Percentiles rank a stretch among this genome's conserved stretches.
Evolutionary conservation across 2,113 vertebrate species (phyloP).

Genomic region (Anseranas semipalmata): DNA sequence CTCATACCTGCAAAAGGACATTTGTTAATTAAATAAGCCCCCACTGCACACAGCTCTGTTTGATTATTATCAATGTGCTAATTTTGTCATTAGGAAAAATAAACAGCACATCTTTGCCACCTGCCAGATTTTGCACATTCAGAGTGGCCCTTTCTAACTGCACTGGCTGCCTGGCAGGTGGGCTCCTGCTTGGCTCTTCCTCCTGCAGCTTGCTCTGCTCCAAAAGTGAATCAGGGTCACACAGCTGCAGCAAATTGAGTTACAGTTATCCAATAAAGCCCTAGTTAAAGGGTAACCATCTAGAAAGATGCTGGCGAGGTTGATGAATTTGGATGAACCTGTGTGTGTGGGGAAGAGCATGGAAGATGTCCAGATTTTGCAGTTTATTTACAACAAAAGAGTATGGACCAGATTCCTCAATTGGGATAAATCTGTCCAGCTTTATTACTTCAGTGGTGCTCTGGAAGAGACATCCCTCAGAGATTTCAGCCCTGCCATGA

Average conservation of each 20-base stretch:
- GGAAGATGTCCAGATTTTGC: conserved; percentile 15
- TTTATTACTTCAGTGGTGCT: not conserved
- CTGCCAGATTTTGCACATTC: conserved; percentile 33
- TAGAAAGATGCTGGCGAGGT: conserved; percentile 49
- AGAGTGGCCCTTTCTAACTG: not conserved
- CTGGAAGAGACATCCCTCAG: not conserved
- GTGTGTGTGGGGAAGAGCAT: not conserved
- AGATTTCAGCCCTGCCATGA: not conserved
- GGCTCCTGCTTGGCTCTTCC: conserved; percentile 1
- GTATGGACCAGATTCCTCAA: not conserved
- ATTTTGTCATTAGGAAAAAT: conserved; percentile 61
- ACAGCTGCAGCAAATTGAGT: conserved; percentile 65
- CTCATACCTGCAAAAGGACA: conserved; percentile 24
- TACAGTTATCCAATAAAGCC: conserved; percentile 48
- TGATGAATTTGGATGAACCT: conserved; percentile 47
- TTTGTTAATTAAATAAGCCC: conserved; percentile 56
- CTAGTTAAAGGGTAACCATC: conserved; percentile 64
- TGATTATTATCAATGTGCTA: conserved; percentile 38
- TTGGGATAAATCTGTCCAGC: not conserved
- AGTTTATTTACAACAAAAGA: not conserved
- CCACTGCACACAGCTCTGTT: not conserved
- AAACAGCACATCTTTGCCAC: not conserved
- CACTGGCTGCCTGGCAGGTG: conserved; percentile 38
- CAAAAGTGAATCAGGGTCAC: not conserved
- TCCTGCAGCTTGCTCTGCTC: not conserved